Conservation (phyloP, 2,113 vertebrate species). For the Thryonomys swinderianus region DNA sequence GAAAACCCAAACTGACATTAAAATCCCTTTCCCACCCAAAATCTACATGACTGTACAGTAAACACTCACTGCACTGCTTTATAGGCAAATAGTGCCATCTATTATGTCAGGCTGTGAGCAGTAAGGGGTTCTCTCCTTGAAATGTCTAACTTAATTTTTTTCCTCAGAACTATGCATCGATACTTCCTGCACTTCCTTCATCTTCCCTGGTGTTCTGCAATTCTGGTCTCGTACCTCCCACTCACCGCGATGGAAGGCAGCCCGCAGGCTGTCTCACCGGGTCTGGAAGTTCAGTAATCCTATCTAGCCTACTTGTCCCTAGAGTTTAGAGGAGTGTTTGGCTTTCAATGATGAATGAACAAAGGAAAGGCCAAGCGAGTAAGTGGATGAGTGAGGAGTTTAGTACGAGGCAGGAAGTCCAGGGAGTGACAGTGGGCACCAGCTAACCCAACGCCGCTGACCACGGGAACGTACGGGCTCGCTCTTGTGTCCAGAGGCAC, state of each 20-base stretch:
- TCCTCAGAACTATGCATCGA: not conserved
- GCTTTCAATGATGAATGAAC: not conserved
- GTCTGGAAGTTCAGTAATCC: conserved; percentile 22
- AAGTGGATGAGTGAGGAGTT: not conserved
- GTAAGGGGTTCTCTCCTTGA: not conserved
- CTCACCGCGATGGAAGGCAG: not conserved
- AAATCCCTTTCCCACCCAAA: not conserved
- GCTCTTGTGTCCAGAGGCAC: not conserved
- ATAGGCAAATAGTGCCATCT: not conserved
- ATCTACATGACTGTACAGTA: not conserved
- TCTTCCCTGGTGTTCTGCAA: not conserved
- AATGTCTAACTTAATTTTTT: not conserved
- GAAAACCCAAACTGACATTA: not conserved
- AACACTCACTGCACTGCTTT: not conserved
- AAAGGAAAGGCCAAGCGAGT: not conserved
- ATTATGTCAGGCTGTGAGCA: not conserved
- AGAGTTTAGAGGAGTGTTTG: not conserved
- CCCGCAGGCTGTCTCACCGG: not conserved
- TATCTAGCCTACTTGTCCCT: not conserved
- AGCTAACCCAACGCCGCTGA: not conserved
- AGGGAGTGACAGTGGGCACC: not conserved
- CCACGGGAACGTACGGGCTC: not conserved
- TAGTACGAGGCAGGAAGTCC: not conserved
- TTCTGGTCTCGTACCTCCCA: not conserved
- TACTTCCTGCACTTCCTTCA: not conserved